Base-by-base conservation (phyloP, 2,113 vertebrate genomes). In the Brevimyrus niger region DNA sequence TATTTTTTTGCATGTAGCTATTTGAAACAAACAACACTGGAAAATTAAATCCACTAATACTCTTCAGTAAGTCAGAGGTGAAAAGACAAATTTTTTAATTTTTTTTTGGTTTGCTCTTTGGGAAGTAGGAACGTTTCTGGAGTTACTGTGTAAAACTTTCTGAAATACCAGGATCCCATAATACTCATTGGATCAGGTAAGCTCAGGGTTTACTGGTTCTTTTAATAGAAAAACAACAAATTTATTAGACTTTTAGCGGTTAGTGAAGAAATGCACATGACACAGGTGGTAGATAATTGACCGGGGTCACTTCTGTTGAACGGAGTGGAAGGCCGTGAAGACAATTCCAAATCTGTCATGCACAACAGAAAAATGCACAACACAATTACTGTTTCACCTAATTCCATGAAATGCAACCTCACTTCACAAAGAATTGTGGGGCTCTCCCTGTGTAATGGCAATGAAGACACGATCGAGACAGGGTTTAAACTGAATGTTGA, bases 1-100 rank as follows among this genome's bases (percentile, higher is more conserved):
- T 95, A 93, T 96, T 96, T 95, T 95, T 94, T 95, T 95, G 92
- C 93, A 92, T 94, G 92, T 94, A 94, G 94, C 92, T 93, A 91
- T 93, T 93, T 94, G 93, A 94, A 94, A 94, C 92, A 91, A 90
- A 93, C 94, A 93, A 94, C 93, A 94, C 92, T 90, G 48, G 89
- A 94, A 93, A 95, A 95, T 94, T 94, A 94, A 94, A 93, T 91
- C 47, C 89, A 88, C 89, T 92, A 85, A 91, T 91, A 92, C 94
- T 93, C 91, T 91, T 91, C 86, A 89, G 93, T 92, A 93, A 93
- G 93, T 93, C 91, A 93, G 91, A 88, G 47, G 47, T 61, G 48
- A 73, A 82, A 86, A 55, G 38, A 11, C 82, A n/a, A 55, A 35
- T 23, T 15, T 3, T 2, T 50, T 35, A 42, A 3, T 27, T 15